Percentiles rank a stretch among this genome's conserved stretches.
phyloP scores from a whole-genome alignment of 2,797 vertebrate genomes.

The Ctenopoma kingsleyae region DNA sequence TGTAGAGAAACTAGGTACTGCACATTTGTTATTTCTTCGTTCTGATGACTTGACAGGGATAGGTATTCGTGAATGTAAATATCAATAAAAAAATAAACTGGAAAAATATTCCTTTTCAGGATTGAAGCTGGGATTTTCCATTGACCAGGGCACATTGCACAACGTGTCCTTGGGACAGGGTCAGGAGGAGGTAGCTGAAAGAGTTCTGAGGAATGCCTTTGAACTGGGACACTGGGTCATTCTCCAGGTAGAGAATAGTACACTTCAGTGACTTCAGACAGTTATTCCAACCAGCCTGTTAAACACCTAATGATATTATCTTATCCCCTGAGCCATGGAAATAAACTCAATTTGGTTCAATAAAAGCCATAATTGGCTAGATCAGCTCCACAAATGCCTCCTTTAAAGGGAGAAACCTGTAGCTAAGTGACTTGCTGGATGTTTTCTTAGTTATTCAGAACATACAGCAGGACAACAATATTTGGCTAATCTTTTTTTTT shows the following conservation, averaged over 20 bases:
- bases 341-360: slow-evolving; percentile 82
- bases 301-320: slow-evolving; percentile 72
- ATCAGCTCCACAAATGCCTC: slow-evolving; percentile 69
- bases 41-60: not conserved
- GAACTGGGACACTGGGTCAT: slow-evolving; percentile 87
- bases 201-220: slow-evolving; percentile 78
- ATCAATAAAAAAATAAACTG: not conserved
- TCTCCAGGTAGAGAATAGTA: slow-evolving; percentile 80
- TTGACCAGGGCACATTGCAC: slow-evolving; percentile 86
- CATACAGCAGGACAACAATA: not conserved
- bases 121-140: slow-evolving; percentile 87
- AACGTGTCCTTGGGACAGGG: slow-evolving; percentile 89
- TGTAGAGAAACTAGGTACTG: slow-evolving; percentile 84
- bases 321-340: slow-evolving; percentile 57
- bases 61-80: not conserved
- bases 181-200: slow-evolving; percentile 86
- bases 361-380: slow-evolving; percentile 77
- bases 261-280: slow-evolving; percentile 19
- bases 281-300: slow-evolving; percentile 39
- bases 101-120: slow-evolving; percentile 75
- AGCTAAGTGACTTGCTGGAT: slow-evolving; percentile 27
- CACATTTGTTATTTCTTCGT: not conserved
- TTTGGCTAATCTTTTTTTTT: not conserved
- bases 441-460: slow-evolving; percentile 13
- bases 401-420: slow-evolving; percentile 40